phyloP scores from a whole-genome alignment of 1,140 invertebrate genomes.

The Drosophila sucinea region DNA sequence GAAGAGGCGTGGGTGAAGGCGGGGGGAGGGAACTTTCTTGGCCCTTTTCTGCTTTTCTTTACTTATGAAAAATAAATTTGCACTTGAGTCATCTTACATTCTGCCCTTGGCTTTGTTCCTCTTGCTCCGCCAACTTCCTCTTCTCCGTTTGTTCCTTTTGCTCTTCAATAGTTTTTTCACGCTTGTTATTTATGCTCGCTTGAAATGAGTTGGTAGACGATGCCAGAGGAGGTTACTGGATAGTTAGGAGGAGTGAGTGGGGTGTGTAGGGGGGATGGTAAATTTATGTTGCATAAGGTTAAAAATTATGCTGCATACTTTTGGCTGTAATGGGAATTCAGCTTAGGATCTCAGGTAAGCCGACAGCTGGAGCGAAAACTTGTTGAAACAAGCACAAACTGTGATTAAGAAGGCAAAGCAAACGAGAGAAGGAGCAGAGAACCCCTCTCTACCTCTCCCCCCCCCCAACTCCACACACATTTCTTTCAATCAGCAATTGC shows the following conservation, averaged over 20 bases:
- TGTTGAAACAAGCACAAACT: constrained; percentile 36
- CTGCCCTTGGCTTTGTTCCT: constrained; percentile 5
- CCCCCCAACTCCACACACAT: too few species aligned
- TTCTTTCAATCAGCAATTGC: constrained; percentile 1
- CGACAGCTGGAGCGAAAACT: constrained; percentile 19
- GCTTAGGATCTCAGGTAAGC: constrained; percentile 20
- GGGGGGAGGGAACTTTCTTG: background rate
- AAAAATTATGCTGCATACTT: constrained; percentile 63
- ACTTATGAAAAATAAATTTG: constrained; percentile 70
- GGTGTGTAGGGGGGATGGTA: constrained; percentile 35
- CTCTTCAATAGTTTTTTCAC: constrained; percentile 55
- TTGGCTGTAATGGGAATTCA: constrained; percentile 48
- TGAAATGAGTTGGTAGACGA: constrained; percentile 15
- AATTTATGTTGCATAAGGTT: constrained; percentile 62
- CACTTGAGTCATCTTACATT: constrained; percentile 31
- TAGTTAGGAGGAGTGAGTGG: background rate
- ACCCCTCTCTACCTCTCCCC: too few species aligned
- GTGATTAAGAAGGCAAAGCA: constrained; percentile 50
- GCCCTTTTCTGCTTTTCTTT: constrained; percentile 40
- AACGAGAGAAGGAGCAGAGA: background rate
- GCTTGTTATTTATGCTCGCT: constrained; percentile 62
- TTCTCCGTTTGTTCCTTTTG: constrained; percentile 10
- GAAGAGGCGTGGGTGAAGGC: background rate
- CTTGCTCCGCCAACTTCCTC: background rate
- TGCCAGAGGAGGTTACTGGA: background rate